Percentiles rank a stretch among this genome's conserved stretches.
Evolutionary conservation across 2,113 vertebrate genomes (phyloP).

Genomic region (Myrmecophaga tridactyla): DNA sequence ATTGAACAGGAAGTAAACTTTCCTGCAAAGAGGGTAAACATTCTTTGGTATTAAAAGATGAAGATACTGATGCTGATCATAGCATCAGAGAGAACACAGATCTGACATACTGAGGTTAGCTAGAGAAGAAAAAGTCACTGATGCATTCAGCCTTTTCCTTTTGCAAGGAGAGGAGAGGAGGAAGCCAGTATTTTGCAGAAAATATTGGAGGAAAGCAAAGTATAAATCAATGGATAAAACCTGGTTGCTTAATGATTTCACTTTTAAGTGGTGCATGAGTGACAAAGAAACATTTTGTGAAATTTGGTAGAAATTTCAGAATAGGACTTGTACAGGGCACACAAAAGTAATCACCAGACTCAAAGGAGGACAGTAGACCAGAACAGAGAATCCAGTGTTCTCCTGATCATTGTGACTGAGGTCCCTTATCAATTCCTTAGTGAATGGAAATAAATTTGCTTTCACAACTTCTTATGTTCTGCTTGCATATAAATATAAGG

Average conservation of each 20-base stretch:
- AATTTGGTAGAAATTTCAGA: constrained; percentile 32
- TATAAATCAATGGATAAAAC: not conserved
- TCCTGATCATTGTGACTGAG: not conserved
- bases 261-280: not conserved
- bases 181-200: not conserved
- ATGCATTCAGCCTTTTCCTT: not conserved
- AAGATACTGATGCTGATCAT: not conserved
- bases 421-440: not conserved
- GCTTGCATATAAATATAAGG: not conserved
- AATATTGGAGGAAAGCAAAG: not conserved
- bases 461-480: not conserved
- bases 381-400: not conserved
- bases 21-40: not conserved
- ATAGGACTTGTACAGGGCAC: not conserved
- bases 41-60: not conserved
- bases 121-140: not conserved
- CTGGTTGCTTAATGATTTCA: constrained; percentile 32
- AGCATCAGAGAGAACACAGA: not conserved
- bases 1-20: not conserved
- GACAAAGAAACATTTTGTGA: not conserved
- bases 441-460: not conserved
- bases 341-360: not conserved
- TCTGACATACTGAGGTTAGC: not conserved
- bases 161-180: not conserved
- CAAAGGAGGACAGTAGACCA: not conserved